Conservation (phyloP, 2,113 vertebrate species). For the Bubo scandiacus region DNA sequence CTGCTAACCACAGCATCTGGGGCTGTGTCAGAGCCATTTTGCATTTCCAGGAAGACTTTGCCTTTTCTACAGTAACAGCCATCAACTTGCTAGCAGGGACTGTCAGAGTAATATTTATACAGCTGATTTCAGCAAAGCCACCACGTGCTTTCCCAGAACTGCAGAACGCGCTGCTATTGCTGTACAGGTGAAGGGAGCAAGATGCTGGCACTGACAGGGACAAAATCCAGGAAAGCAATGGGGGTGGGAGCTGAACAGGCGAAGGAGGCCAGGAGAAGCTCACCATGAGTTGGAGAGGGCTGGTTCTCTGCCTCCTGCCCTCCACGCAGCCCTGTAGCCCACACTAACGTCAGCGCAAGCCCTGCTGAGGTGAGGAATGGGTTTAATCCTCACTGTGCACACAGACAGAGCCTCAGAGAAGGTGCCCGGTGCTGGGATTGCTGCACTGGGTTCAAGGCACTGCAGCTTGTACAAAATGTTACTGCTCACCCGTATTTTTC, state of each 20-base stretch:
- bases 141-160: slow-evolving; percentile 40
- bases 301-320: neutral
- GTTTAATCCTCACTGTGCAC: neutral
- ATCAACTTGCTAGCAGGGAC: slow-evolving; percentile 1
- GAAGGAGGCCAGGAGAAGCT: neutral
- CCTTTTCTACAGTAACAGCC: slow-evolving; percentile 46
- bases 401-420: neutral
- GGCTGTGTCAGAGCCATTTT: slow-evolving; percentile 47
- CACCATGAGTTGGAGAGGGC: neutral
- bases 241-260: neutral
- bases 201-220: neutral
- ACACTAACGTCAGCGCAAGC: neutral
- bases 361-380: neutral
- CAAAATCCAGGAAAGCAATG: neutral
- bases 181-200: slow-evolving; percentile 11
- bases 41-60: slow-evolving; percentile 55
- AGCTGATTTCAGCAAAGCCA: slow-evolving; percentile 45
- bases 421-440: neutral
- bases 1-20: slow-evolving; percentile 63
- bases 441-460: neutral
- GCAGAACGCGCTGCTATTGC: neutral
- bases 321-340: neutral
- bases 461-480: neutral
- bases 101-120: neutral
- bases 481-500: neutral